Conservation (phyloP, 2,888 invertebrate species). For the Meandrusa payeni region DNA sequence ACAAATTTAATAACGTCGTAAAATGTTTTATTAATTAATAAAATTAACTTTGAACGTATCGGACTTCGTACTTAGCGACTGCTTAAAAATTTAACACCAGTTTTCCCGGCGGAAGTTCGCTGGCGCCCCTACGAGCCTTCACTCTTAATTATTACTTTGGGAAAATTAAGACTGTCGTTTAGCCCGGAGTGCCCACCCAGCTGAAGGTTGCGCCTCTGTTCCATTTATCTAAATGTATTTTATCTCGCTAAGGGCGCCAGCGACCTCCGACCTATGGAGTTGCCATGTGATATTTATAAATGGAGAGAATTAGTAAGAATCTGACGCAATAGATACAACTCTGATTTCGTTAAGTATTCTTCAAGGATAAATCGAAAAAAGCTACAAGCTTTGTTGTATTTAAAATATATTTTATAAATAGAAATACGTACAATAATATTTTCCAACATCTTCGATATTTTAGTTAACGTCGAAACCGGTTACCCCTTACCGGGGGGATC, state of each 20-base stretch:
- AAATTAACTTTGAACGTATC: slow-evolving; percentile 72
- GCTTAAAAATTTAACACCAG: slow-evolving; percentile 75
- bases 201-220: slow-evolving; percentile 61
- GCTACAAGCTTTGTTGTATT: background rate
- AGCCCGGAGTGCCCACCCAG: slow-evolving; percentile 63
- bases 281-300: slow-evolving; percentile 32
- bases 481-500: too few species aligned
- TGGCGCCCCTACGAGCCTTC: slow-evolving; percentile 68
- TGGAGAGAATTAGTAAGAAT: slow-evolving; percentile 8
- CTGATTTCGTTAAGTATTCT: slow-evolving; percentile 15
- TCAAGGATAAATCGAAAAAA: background rate
- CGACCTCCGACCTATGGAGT: slow-evolving; percentile 44
- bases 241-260: slow-evolving; percentile 62
- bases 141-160: slow-evolving; percentile 82
- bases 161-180: slow-evolving; percentile 81
- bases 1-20: slow-evolving; percentile 15
- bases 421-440: too few species aligned
- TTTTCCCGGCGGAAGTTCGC: slow-evolving; percentile 49
- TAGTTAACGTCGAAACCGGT: too few species aligned
- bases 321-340: slow-evolving; percentile 5
- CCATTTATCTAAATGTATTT: slow-evolving; percentile 79
- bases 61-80: slow-evolving; percentile 75
- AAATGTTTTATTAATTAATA: slow-evolving; percentile 62
- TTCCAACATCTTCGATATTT: too few species aligned
- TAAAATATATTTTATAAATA: background rate